Evolutionary conservation across 2,113 vertebrate genomes (phyloP), one percentile per base, ranked within the genome.

Genomic region (Platysteira castanea): DNA sequence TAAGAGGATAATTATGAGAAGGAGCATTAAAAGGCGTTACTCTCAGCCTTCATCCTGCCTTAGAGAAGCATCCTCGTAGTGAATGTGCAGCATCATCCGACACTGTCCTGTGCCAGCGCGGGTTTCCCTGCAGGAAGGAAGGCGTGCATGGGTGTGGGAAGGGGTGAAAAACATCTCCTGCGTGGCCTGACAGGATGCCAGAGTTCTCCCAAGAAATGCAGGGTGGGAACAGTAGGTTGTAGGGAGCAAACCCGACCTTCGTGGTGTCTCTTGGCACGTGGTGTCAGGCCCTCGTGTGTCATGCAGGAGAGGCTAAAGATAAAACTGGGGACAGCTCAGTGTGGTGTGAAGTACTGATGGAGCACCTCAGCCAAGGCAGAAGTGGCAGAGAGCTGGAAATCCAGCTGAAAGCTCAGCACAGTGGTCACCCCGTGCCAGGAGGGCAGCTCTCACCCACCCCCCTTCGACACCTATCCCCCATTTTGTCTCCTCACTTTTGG

Each of bases 1-100:
- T 97, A 90, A 94, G 93, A 94, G 89, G 94, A 94, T 94, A 92
- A 97, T 96, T 94, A 89, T 69, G 79, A 95, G 76, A 69, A 77
- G 50, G 74, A 96, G 47, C 54, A 89, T 83, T 83, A 94, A 87
- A 86, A 94, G 75, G 65, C 31, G 1, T 83, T 90, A 89, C 1
- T 3, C 27, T 90, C 79, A 82, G 83, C 44, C 83, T 84, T 70
- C 6, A 7, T 57, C 68, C 87, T 71, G 61, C 78, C 87, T 59
- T 28, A 24, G 42, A 77, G 60, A 20, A 94, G 37, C 7, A 2
- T 70, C 49, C 47, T 90, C 73, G 17, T 20, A 60, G 1, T 30
- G 61, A 53, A 77, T 1, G 5, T 31, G 67, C 64, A 82, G 81
- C 73, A 33, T 9, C 46, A 9, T 49, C 60, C 2, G 0, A n/a